Percentiles rank a stretch among this genome's conserved stretches.
phyloP scores from a whole-genome alignment of 2,888 invertebrate species.

The Opisthograptis luteolata region DNA sequence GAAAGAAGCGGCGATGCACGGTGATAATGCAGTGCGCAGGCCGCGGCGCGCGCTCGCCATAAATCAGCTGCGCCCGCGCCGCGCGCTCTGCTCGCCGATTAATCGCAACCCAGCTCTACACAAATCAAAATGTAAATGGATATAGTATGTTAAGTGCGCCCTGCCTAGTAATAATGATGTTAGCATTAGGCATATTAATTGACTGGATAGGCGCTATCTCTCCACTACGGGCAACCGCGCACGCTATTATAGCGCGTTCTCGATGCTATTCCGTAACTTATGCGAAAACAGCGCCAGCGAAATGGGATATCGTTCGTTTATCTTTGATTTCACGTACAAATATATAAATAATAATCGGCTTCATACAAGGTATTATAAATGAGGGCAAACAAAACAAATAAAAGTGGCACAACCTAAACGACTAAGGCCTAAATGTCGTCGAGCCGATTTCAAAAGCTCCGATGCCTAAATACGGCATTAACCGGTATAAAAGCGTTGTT shows the following conservation, averaged over 20 bases:
- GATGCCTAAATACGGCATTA: conserved; percentile 79
- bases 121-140: conserved; percentile 84
- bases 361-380: conserved; percentile 55
- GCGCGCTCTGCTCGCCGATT: conserved; percentile 73
- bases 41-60: conserved; percentile 53
- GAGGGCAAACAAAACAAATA: conserved; percentile 55
- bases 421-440: conserved; percentile 46
- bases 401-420: conserved; percentile 58
- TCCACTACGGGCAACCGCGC: conserved; percentile 60
- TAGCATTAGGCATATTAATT: conserved; percentile 85
- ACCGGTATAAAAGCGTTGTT: conserved; percentile 76
- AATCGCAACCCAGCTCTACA: conserved; percentile 77
- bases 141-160: conserved; percentile 82
- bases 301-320: conserved; percentile 20
- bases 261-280: conserved; percentile 49
- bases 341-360: conserved; percentile 47
- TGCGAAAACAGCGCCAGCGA: conserved; percentile 26
- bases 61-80: conserved; percentile 70
- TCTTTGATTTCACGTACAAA: conserved; percentile 28
- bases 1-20: conserved; percentile 32
- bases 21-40: conserved; percentile 30
- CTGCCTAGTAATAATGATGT: conserved; percentile 83
- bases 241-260: conserved; percentile 57
- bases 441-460: conserved; percentile 69
- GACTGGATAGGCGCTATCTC: conserved; percentile 78